Evolutionary conservation across 2,888 invertebrate genomes (phyloP).

Genomic region (Eurytoma californica): DNA sequence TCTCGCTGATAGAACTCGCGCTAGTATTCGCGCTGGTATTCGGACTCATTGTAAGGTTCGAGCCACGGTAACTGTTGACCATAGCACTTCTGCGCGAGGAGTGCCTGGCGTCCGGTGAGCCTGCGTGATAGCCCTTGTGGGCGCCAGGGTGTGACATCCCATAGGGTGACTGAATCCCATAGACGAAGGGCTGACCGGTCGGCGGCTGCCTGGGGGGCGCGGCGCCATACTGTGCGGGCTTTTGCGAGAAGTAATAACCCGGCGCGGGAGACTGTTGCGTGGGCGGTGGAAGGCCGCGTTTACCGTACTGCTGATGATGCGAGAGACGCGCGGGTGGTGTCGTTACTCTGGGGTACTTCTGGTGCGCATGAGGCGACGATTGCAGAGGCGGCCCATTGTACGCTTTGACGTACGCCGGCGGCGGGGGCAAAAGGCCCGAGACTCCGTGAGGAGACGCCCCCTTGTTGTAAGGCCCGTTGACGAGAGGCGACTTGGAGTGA

Average conservation of each 20-base stretch:
- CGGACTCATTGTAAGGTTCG: slow-evolving; percentile 49
- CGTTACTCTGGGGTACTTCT: slow-evolving; percentile 47
- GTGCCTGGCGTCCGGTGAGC: slow-evolving; percentile 26
- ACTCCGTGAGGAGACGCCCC: slow-evolving; percentile 8
- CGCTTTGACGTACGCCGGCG: slow-evolving; percentile 35
- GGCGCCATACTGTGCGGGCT: slow-evolving; percentile 36
- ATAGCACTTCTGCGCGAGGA: slow-evolving; percentile 3
- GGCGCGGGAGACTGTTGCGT: slow-evolving; percentile 24
- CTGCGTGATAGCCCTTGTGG: slow-evolving; percentile 43
- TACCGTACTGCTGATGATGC: slow-evolving; percentile 55
- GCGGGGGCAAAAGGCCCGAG: slow-evolving; percentile 33
- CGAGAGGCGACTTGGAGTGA: slow-evolving; percentile 59
- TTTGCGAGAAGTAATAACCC: slow-evolving; percentile 51
- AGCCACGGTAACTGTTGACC: slow-evolving; percentile 43
- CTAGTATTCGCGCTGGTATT: neutral
- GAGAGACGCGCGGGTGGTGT: slow-evolving; percentile 34
- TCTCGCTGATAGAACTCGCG: neutral
- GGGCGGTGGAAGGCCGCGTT: slow-evolving; percentile 35
- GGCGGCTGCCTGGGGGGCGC: slow-evolving; percentile 4
- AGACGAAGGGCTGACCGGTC: slow-evolving; percentile 22
- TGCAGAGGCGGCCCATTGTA: slow-evolving; percentile 31
- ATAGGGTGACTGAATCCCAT: slow-evolving; percentile 35
- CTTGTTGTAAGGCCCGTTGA: slow-evolving; percentile 37
- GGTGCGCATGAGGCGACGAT: neutral
- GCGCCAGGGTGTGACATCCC: slow-evolving; percentile 23